Evolutionary conservation across 2,113 vertebrate species (phyloP).

Genomic region (Thunnus maccoyii): DNA sequence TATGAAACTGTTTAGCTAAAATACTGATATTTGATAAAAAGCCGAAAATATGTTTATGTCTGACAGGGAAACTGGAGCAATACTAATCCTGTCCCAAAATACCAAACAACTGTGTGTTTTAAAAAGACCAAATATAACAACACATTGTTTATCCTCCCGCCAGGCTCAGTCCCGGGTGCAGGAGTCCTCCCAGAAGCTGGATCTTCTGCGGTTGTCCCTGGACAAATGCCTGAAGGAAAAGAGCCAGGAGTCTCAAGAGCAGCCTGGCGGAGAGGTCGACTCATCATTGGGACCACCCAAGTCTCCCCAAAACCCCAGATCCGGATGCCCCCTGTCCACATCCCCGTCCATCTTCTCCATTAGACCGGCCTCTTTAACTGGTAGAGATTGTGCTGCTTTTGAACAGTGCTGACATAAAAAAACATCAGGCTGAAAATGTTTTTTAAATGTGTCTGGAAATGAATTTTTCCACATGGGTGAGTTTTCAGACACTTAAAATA

Average conservation of each 20-base stretch:
- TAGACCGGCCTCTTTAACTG: conserved; percentile 73
- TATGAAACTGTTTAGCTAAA: no score
- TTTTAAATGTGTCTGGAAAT: background rate
- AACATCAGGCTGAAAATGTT: no score
- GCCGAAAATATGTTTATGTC: background rate
- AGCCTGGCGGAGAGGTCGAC: background rate
- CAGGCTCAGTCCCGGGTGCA: conserved; percentile 72
- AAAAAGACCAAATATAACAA: conserved; percentile 6
- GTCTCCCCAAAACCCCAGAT: background rate
- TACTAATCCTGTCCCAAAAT: background rate
- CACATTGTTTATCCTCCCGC: background rate
- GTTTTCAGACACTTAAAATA: no score
- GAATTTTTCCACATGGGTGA: background rate
- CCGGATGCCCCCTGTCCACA: conserved; percentile 36
- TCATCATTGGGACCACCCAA: background rate
- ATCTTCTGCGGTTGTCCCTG: conserved; percentile 68
- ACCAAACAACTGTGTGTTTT: conserved; percentile 1
- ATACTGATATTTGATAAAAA: no score
- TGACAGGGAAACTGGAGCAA: background rate
- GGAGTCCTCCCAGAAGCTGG: conserved; percentile 76
- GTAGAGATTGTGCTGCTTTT: conserved; percentile 30
- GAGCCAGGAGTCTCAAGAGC: conserved; percentile 12
- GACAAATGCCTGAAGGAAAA: conserved; percentile 63
- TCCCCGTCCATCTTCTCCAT: conserved; percentile 58
- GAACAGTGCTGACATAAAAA: background rate